Percentiles rank a stretch among this genome's conserved stretches.
Conservation (phyloP, 2,797 vertebrate species). For the Microctenopoma stevenorrisi region DNA sequence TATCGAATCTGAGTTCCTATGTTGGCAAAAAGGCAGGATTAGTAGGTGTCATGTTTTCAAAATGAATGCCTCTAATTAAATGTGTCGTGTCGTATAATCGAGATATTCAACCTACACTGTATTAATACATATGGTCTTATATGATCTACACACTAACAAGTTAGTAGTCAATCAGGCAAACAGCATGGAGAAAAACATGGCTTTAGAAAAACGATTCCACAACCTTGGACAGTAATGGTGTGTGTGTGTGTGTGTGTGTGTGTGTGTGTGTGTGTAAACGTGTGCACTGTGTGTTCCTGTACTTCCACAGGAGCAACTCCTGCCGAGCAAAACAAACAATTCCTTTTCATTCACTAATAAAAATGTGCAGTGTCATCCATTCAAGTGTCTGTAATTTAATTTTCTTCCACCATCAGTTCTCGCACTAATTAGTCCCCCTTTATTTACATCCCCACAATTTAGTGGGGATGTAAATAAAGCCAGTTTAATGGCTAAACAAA, state of each 20-base stretch:
- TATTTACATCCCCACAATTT: slow-evolving; percentile 24
- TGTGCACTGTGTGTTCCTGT: not conserved
- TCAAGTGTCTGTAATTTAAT: slow-evolving; percentile 74
- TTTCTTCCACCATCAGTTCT: slow-evolving; percentile 76
- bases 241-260: not conserved
- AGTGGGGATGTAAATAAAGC: slow-evolving; percentile 79
- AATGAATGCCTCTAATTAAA: slow-evolving; percentile 59
- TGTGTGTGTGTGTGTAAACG: not conserved
- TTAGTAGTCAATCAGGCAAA: slow-evolving; percentile 11
- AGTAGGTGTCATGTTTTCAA: slow-evolving; percentile 28
- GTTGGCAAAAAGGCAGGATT: slow-evolving; percentile 44
- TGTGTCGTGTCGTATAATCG: slow-evolving; percentile 12
- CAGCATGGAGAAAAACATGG: slow-evolving; percentile 7
- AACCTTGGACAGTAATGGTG: slow-evolving; percentile 14
- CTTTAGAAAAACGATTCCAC: slow-evolving; percentile 27
- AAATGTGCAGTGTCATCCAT: slow-evolving; percentile 68
- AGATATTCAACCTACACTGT: slow-evolving; percentile 32
- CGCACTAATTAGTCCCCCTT: slow-evolving; percentile 78
- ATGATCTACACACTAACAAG: not conserved
- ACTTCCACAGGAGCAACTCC: slow-evolving; percentile 38
- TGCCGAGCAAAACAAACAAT: slow-evolving; percentile 54
- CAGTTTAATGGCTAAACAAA: slow-evolving; percentile 70
- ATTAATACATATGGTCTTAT: slow-evolving; percentile 20
- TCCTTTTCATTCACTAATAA: slow-evolving; percentile 72
- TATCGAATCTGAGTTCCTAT: slow-evolving; percentile 54